These are phyloP conservation scores for Alethe diademata DNA, from an alignment of 2,113 vertebrate species.

Conservation along the genomic window DNA sequence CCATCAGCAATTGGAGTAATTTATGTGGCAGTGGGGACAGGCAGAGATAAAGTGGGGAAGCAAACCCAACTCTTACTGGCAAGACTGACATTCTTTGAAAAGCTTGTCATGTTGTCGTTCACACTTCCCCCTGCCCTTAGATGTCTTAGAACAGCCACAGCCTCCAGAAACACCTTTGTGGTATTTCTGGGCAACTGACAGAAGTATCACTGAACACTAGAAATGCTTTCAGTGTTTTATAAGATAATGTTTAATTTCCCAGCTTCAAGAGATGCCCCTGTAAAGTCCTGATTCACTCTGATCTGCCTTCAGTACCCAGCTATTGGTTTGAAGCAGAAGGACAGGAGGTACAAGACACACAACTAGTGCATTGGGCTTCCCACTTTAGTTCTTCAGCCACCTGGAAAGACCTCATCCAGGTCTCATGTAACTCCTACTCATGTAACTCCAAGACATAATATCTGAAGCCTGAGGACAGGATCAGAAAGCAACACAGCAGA, in stretches of 20 bases:
- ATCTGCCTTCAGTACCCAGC: not conserved
- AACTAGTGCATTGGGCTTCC: not conserved
- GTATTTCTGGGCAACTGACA: not conserved
- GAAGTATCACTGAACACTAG: not conserved
- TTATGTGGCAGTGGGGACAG: not conserved
- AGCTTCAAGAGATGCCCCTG: not conserved
- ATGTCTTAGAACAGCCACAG: not conserved
- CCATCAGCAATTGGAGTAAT: not conserved
- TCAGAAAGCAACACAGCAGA: not conserved
- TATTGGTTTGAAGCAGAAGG: not conserved
- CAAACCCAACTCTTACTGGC: not conserved
- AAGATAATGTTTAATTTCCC: not conserved
- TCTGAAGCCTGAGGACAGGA: not conserved
- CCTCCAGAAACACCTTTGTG: not conserved
- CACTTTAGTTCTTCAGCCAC: not conserved
- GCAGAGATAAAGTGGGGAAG: not conserved
- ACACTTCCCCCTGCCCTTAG: not conserved
- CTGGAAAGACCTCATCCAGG: not conserved
- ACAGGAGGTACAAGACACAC: not conserved
- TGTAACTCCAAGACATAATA: not conserved
- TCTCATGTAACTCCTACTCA: not conserved
- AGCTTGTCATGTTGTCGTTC: not conserved
- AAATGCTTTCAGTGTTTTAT: not conserved
- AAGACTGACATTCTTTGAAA: not conserved
- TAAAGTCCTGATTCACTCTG: not conserved